Conservation (phyloP, 1,140 invertebrate species). For the Drosophila tani region DNA sequence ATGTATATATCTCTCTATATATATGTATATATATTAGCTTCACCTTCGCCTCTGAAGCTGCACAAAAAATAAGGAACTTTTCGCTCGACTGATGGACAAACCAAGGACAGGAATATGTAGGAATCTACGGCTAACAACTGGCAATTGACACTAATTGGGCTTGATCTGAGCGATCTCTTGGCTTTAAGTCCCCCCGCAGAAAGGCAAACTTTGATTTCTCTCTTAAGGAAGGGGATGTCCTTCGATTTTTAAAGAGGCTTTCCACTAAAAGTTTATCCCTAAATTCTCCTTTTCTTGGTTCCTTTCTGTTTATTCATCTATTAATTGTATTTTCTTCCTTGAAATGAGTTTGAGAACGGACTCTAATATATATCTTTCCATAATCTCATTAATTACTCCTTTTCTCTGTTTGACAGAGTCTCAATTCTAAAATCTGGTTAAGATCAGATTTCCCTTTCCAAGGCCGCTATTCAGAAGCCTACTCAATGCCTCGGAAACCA, state of each 20-base stretch:
- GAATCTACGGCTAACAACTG: conserved; percentile 55
- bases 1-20: conserved; percentile 48
- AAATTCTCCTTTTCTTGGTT: not conserved
- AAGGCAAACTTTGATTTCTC: conserved; percentile 27
- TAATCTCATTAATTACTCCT: not conserved
- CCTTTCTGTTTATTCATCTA: too few species aligned
- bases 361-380: not conserved
- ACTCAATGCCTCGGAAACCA: not conserved
- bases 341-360: not conserved
- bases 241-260: not conserved
- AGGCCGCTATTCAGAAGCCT: not conserved
- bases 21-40: conserved; percentile 46
- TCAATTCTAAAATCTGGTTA: not conserved
- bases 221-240: not conserved
- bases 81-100: conserved; percentile 46
- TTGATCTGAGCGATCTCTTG: conserved; percentile 15
- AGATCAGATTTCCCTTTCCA: not conserved
- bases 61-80: conserved; percentile 66
- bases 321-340: not conserved
- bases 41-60: conserved; percentile 48
- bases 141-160: conserved; percentile 57
- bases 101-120: conserved; percentile 24
- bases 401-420: too few species aligned
- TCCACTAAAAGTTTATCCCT: not conserved
- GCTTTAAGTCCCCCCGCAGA: not conserved